phyloP scores from a whole-genome alignment of 2,888 invertebrate species.

The Clitarchus hookeri region DNA sequence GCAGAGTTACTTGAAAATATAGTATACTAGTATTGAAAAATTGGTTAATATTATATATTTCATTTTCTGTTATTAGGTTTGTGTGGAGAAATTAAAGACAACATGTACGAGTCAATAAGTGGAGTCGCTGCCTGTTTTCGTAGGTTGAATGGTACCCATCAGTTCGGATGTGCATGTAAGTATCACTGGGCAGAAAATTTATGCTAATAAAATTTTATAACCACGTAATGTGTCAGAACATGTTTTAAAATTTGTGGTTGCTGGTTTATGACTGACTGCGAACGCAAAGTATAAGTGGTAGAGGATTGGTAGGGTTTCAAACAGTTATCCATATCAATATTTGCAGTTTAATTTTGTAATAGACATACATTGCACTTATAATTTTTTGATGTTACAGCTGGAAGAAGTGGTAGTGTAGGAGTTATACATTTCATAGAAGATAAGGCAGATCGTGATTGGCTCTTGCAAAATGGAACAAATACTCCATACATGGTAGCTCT shows the following conservation, averaged over 20 bases:
- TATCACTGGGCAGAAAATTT: slow-evolving; percentile 43
- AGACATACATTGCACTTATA: too few species aligned
- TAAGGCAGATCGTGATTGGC: slow-evolving; percentile 71
- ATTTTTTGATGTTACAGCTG: slow-evolving; percentile 59
- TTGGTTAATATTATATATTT: not conserved
- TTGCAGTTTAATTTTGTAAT: too few species aligned
- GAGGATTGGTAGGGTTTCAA: too few species aligned
- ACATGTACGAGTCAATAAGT: slow-evolving; percentile 77
- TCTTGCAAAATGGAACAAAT: slow-evolving; percentile 71
- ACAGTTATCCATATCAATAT: too few species aligned
- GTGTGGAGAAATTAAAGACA: slow-evolving; percentile 69
- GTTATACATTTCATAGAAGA: slow-evolving; percentile 75
- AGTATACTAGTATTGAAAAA: too few species aligned
- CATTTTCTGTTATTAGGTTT: slow-evolving; percentile 16
- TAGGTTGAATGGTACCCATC: slow-evolving; percentile 91
- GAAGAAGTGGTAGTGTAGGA: slow-evolving; percentile 79
- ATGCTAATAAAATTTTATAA: too few species aligned
- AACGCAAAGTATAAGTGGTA: too few species aligned
- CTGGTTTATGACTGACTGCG: too few species aligned
- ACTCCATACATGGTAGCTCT: slow-evolving; percentile 81
- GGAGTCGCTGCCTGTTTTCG: slow-evolving; percentile 83
- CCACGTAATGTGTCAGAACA: too few species aligned
- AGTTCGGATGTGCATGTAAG: slow-evolving; percentile 94
- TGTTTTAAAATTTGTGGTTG: too few species aligned
- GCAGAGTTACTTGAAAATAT: too few species aligned